Evolutionary conservation across 2,113 vertebrate genomes (phyloP), one percentile per base, ranked within the genome.

Genomic region (Ameiurus melas): DNA sequence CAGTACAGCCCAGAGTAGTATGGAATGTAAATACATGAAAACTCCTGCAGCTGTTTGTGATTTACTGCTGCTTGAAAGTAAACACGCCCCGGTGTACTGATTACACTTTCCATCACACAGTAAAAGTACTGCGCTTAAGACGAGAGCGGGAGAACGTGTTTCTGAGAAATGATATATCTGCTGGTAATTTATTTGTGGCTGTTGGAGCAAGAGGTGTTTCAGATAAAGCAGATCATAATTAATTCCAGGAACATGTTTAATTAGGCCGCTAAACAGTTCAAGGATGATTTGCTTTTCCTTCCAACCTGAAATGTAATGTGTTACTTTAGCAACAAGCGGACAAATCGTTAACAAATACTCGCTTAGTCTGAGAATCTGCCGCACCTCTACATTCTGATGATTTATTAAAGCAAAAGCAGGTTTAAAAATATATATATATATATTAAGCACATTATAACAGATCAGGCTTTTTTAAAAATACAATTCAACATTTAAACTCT

Each of bases 291-390:
- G 60, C 77, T 83, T 89, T 51, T 58, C 12, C 22, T 33, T 73
- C 84, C 36, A n/a, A 53, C 33, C 66, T 73, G 20, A 12, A 84
- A 64, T 22, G 36, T 66, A 68, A 89, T n/a, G 39, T 51, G 79
- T 81, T 82, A 71, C 86, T 84, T 81, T 84, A 47, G 9, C 58
- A 78, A 33, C 60, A n/a, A 36, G 43, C 77, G 33, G 88, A 57
- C 51, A 68, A 86, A 87, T 82, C 85, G 78, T 68, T 85, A 51
- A 90, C 87, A 77, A 87, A 84, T 83, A 60, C 81, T 22, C 25
- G 5, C 47, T 83, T 81, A 68, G 51, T 51, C 5, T 51, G 25
- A 33, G 51, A 33, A 5, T 62, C 80, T 9, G 57, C 57, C 57
- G 33, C 83, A 36, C 30, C 60, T 66, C 83, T 75, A 17, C 55